Percentiles rank a stretch among this genome's conserved stretches.
These are phyloP conservation scores for Danio jaintianensis DNA, from an alignment of 2,797 vertebrate species.

Conservation along the genomic window DNA sequence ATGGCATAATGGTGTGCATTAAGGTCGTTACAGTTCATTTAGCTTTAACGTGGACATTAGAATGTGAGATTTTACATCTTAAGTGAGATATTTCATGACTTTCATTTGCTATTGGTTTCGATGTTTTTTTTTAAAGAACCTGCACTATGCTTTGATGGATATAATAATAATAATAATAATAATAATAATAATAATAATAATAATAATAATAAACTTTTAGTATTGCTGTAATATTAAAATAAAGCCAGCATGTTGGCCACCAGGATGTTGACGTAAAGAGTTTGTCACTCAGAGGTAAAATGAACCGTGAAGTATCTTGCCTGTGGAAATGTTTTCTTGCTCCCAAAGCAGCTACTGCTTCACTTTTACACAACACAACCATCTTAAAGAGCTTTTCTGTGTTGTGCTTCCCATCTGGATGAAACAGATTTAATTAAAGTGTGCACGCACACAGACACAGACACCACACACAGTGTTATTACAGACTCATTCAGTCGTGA, in stretches of 20 bases:
- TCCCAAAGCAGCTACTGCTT: neutral
- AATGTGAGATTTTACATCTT: neutral
- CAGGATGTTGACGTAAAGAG: neutral
- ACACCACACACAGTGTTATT: neutral
- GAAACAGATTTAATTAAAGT: conserved; percentile 12
- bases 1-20: too few relatives aligned
- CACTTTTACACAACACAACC: conserved; percentile 13
- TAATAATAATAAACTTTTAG: neutral
- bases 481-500: neutral
- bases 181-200: neutral
- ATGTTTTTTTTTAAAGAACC: neutral
- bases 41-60: neutral
- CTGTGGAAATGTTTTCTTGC: conserved; percentile 1
- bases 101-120: neutral
- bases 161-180: too few relatives aligned
- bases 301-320: neutral
- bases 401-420: conserved; percentile 21
- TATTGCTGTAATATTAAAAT: neutral
- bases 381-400: conserved; percentile 8
- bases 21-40: neutral
- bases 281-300: conserved; percentile 11
- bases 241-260: neutral
- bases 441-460: neutral
- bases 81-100: neutral
- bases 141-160: neutral